Percentiles rank a stretch among this genome's conserved stretches.
phyloP scores from a whole-genome alignment of 1,140 invertebrate species.

The Frieseomelitta varia region DNA sequence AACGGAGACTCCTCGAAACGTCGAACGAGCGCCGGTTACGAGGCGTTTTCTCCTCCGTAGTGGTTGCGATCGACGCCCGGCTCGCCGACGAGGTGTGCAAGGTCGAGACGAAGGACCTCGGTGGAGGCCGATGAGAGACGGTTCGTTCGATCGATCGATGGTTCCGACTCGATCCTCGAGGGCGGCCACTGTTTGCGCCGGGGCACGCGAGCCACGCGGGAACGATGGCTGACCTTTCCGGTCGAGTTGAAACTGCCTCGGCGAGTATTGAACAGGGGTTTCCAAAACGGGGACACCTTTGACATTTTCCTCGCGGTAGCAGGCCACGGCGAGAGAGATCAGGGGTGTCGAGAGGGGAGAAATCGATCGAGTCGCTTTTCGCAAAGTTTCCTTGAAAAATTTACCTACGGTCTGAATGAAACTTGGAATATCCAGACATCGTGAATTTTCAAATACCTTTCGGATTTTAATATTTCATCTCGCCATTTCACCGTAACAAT shows the following conservation, averaged over 20 bases:
- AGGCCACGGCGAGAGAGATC: neutral
- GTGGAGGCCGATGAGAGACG: neutral
- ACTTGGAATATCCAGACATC: neutral
- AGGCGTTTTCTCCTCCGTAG: slow-evolving; percentile 43
- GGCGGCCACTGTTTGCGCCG: neutral
- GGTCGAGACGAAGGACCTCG: slow-evolving; percentile 21
- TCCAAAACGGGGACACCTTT: neutral
- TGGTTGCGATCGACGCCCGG: slow-evolving; percentile 38
- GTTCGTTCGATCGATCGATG: slow-evolving; percentile 30
- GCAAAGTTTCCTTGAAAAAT: neutral
- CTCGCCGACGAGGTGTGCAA: slow-evolving; percentile 24
- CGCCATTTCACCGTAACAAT: neutral
- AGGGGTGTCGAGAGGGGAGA: neutral
- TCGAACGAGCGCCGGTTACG: slow-evolving; percentile 51
- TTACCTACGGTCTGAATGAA: neutral
- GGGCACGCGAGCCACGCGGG: neutral
- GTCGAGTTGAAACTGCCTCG: neutral
- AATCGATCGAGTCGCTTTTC: neutral
- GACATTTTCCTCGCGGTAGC: neutral
- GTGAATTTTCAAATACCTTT: neutral
- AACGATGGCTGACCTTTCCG: neutral
- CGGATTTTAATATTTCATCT: neutral
- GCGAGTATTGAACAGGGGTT: no score
- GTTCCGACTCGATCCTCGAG: neutral
- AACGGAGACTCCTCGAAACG: slow-evolving; percentile 50